These are phyloP conservation scores for Todus mexicanus DNA, from an alignment of 2,797 vertebrate species.

Conservation along the genomic window DNA sequence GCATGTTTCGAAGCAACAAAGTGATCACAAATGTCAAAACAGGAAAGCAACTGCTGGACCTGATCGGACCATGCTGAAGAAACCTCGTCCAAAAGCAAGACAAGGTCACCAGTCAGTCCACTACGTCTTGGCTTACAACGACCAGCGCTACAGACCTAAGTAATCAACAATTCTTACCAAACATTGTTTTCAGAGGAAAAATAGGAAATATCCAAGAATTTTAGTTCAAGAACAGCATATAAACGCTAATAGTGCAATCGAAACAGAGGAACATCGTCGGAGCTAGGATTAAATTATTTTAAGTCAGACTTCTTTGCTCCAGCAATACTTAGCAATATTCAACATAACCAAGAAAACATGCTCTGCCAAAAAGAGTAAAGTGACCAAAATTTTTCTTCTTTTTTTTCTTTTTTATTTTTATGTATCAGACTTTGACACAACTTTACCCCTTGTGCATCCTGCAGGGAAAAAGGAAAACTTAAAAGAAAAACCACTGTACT, in stretches of 20 bases:
- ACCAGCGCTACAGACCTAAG: neutral
- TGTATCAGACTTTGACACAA: neutral
- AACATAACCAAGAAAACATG: neutral
- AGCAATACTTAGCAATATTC: neutral
- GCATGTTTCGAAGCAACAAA: neutral
- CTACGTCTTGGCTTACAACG: neutral
- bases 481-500: neutral
- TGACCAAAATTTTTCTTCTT: neutral
- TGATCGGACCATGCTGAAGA: neutral
- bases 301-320: neutral
- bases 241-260: neutral
- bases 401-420: neutral
- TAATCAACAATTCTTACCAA: neutral
- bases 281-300: neutral
- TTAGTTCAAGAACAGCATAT: neutral
- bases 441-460: neutral
- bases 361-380: neutral
- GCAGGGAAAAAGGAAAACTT: neutral
- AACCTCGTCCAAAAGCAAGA: slow-evolving; percentile 17
- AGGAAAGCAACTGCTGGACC: neutral
- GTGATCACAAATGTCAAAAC: slow-evolving; percentile 19
- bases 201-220: slow-evolving; percentile 27
- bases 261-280: neutral
- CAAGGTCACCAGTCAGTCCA: neutral
- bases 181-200: slow-evolving; percentile 29